Base-by-base conservation (phyloP, 2,888 invertebrate species). In the Eumacrocentrus americanus region DNA sequence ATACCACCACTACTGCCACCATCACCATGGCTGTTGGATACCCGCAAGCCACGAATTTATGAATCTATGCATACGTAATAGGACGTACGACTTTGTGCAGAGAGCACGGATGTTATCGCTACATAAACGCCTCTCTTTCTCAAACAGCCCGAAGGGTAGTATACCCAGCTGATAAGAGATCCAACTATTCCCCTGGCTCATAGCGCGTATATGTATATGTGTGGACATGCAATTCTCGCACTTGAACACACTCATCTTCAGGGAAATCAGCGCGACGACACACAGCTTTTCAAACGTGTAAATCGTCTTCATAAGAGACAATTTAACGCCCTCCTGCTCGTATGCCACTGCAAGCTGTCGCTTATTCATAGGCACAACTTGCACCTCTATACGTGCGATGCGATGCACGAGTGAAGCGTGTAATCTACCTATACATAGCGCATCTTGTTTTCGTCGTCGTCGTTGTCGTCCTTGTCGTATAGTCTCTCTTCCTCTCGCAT, bases 51-150 rank as follows among this genome's bases (percentile, higher is more conserved):
- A 57, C 56, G 42, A 65, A 67, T 67, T 67, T 65, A 67, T 64
- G 64, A 61, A 65, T 63, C 67, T 62, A 67, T 67, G 67, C 63
- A 67, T 67, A 67, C 64, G 62, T 65, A 67, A 67, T 67, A 52
- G 62, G 52, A 59, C 58, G 51, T 62, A 67, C 51, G 58, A 38
- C 58, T 46, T 47, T 47, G 54, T 42, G 54, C 38, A 53, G 22
- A 37, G n/a, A 46, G 52, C 52, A 46, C 46, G 23, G 50, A 50
- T 50, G 38, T 42, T 22, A 58, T 58, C 57, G 29, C 20, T 25
- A 12, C 25, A 58, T 22, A 46, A 46, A 46, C 23, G 46, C 23
- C 46, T n/a, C 44, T 11, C 23, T 11, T 46, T 46, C 14, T 34
- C 42, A 44, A 54, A 54, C 42, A 54, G 54, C 54, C 44, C 42